Evolutionary conservation across 2,888 invertebrate species (phyloP).

Genomic region (Cephus runcator): DNA sequence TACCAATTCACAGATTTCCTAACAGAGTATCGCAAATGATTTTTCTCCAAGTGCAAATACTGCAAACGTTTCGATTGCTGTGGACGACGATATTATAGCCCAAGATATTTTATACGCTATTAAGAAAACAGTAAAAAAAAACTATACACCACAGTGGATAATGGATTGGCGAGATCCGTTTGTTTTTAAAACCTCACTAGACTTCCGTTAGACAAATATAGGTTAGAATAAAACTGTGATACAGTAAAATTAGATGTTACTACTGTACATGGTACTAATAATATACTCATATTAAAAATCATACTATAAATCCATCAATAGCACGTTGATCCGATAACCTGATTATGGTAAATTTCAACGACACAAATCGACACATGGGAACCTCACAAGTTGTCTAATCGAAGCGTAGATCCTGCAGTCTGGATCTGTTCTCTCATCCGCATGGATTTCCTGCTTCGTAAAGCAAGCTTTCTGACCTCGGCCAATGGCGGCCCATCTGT

Average conservation of each 20-base stretch:
- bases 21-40: neutral
- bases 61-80: neutral
- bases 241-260: too few species aligned
- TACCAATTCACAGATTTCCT: neutral
- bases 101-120: too few species aligned
- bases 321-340: neutral
- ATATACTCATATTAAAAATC: too few species aligned
- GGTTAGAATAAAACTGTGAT: too few species aligned
- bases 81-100: neutral
- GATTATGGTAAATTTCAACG: neutral
- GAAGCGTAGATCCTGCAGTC: constrained; percentile 52
- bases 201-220: too few species aligned
- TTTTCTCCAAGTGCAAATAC: neutral
- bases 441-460: constrained; percentile 59
- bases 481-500: constrained; percentile 13
- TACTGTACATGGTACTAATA: too few species aligned
- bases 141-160: too few species aligned
- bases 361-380: neutral
- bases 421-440: constrained; percentile 52
- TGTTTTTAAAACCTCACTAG: too few species aligned
- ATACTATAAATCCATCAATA: neutral
- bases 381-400: constrained; percentile 56
- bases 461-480: constrained; percentile 43
- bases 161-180: too few species aligned
- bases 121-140: too few species aligned